A percentile compares a stretch with the other conserved stretches of the same genome.
These are phyloP conservation scores for Bujurquina vittata DNA, from an alignment of 2,113 vertebrate genomes.

Conservation along the genomic window DNA sequence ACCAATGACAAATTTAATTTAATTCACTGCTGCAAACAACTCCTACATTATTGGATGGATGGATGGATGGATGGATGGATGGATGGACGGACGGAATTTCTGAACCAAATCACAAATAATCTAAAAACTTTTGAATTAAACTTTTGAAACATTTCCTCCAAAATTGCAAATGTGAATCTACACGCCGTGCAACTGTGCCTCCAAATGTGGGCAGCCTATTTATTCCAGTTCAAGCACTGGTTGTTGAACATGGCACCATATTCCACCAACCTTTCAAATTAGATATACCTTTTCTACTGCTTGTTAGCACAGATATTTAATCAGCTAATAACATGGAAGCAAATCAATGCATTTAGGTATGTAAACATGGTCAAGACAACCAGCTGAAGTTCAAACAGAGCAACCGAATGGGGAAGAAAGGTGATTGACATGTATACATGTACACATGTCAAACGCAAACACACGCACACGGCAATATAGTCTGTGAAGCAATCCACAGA, in stretches of 20 bases:
- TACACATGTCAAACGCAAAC: conserved; percentile 4
- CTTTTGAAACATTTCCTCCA: background rate
- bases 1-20: no score
- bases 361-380: no score
- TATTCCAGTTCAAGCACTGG: background rate
- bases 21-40: no score
- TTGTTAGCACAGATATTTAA: no score
- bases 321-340: no score
- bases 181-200: background rate
- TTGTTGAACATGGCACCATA: background rate
- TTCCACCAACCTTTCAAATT: background rate
- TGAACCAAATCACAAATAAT: background rate
- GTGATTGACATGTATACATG: background rate
- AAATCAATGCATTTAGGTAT: no score
- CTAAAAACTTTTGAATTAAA: accelerated
- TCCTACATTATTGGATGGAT: no score
- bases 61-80: no score
- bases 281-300: no score
- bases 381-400: no score
- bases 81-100: background rate
- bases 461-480: conserved; percentile 23
- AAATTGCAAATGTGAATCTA: background rate
- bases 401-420: no score
- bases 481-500: conserved; percentile 39
- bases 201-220: background rate